Evolutionary conservation across 2,888 invertebrate species (phyloP), one percentile per base, ranked within the genome.

Genomic region (Apamea crenata): DNA sequence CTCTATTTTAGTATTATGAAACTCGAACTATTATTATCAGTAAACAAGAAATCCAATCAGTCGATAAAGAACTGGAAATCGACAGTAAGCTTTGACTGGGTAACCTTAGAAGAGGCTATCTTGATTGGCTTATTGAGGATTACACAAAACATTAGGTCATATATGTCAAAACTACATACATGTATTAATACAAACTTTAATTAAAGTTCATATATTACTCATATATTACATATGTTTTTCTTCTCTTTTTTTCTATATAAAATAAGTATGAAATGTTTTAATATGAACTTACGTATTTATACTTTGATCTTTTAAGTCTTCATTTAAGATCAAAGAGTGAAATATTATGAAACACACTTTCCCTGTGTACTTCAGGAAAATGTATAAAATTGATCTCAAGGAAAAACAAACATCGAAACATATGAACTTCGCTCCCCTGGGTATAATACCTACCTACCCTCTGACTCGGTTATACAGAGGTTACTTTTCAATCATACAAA

Each of bases 401-500:
- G 61, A 18, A 71, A 77, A 77, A 82, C 53, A 74, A 82, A 84
- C 59, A 71, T 36, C 63, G 56, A n/a, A 69, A 59, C n/a, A 74
- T 69, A 85, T 71, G 69, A 84, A 82, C 63, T 86, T 82, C 65
- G 53, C 44, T 74, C 85, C 84, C 85, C 25, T 40, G 85, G 77
- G 85, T 69, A 68, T 77, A 75, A 80, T 84, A 69, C 53, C 36
- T 83, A 68, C 29, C 82, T 78, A 74, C 84, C 70, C 84, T 74
- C 84, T 72, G 71, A 78, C 76, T 71, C 53, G 50, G 68, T 69
- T 72, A 72, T 72, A 69, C 63, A 61, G 74, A 87, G 80, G 80
- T 74, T 71, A 61, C 59, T 87, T 84, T 85, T 85, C 87, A 87
- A 87, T 87, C 78, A 78, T 76, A 70, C 50, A 69, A 83, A 65